phyloP scores from a whole-genome alignment of 35 echinoderm and acorn worm genomes.

The Holothuria glaberrima region DNA sequence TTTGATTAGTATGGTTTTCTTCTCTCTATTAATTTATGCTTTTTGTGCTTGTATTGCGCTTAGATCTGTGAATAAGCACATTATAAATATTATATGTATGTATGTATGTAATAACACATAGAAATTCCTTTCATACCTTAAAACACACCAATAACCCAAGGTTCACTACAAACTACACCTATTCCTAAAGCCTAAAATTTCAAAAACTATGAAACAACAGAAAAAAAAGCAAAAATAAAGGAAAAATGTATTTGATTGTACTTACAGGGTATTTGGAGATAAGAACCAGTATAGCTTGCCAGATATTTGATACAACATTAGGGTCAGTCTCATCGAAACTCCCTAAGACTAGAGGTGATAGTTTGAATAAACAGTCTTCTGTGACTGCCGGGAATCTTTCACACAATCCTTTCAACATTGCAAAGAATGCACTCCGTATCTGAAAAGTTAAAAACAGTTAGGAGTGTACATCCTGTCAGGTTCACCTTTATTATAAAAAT shows the following conservation, averaged over 20 bases:
- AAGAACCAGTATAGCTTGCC: constrained; percentile 73
- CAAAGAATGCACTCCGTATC: constrained; percentile 80
- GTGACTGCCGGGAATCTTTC: constrained; percentile 46
- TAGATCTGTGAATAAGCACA: too few relatives aligned
- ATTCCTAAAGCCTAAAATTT: too few relatives aligned
- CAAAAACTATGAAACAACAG: too few relatives aligned
- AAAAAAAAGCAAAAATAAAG: too few relatives aligned
- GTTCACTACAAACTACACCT: too few relatives aligned
- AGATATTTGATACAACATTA: constrained; percentile 43
- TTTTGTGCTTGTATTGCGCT: too few relatives aligned
- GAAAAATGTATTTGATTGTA: background rate
- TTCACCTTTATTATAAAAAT: background rate
- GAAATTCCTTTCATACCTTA: too few relatives aligned
- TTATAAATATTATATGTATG: too few relatives aligned
- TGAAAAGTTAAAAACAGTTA: constrained; percentile 7
- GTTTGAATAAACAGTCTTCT: constrained; percentile 55
- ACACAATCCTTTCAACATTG: constrained; percentile 65
- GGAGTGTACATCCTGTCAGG: background rate
- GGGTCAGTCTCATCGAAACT: constrained; percentile 87
- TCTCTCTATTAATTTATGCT: too few relatives aligned
- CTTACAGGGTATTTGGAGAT: constrained; percentile 71
- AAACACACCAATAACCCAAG: too few relatives aligned
- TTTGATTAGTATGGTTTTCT: too few relatives aligned
- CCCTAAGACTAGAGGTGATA: constrained; percentile 70
- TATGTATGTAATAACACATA: too few relatives aligned